Evolutionary conservation across 2,113 vertebrate species (phyloP).

Genomic region (Mirounga angustirostris): DNA sequence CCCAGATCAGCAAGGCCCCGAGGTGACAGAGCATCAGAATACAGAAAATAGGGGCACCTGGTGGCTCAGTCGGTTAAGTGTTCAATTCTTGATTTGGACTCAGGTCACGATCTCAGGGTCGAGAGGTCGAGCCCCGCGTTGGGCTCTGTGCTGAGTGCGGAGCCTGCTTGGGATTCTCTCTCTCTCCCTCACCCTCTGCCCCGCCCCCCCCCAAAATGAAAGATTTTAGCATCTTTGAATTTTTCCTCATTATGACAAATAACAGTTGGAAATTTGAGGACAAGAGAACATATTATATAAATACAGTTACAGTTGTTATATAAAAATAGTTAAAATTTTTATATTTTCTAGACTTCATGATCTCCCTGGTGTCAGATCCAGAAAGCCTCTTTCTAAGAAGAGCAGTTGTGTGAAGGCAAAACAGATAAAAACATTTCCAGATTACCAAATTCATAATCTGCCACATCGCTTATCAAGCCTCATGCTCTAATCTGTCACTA

Average conservation of each 20-base stretch:
- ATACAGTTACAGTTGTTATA: neutral
- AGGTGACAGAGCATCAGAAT: neutral
- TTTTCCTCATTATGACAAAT: slow-evolving; percentile 5
- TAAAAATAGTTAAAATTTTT: neutral
- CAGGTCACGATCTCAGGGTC: too few species aligned
- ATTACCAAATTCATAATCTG: neutral
- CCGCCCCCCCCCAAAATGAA: neutral
- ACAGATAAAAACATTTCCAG: neutral
- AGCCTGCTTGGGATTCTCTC: neutral
- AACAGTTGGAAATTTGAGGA: slow-evolving; percentile 41
- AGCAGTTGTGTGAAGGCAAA: neutral
- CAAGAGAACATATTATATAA: neutral
- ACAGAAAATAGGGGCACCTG: neutral
- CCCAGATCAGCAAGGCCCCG: neutral
- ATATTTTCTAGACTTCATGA: neutral
- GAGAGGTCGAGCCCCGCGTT: too few species aligned
- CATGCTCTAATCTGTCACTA: neutral
- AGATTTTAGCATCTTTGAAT: slow-evolving; percentile 22
- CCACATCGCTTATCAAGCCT: neutral
- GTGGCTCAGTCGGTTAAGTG: too few species aligned
- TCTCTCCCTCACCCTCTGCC: neutral
- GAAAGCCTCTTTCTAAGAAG: slow-evolving; percentile 23
- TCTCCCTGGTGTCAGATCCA: neutral
- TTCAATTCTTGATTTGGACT: too few species aligned
- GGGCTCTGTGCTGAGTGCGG: neutral